Evolutionary conservation across 2,888 invertebrate species (phyloP).

Genomic region (Boloria euphrosyne): DNA sequence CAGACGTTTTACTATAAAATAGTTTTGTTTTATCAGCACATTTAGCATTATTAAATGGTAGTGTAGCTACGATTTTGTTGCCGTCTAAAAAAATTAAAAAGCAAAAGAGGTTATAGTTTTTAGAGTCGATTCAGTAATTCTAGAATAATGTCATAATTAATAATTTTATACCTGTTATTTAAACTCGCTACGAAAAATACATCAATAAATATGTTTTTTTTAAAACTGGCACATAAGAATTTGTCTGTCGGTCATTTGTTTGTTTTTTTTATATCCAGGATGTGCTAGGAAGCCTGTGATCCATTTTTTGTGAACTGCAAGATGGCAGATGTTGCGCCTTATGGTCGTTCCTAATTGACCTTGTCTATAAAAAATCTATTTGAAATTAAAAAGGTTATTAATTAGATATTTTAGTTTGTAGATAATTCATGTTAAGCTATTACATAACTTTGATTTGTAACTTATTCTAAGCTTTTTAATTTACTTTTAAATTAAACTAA

Average conservation of each 20-base stretch:
- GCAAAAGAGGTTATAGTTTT: no score
- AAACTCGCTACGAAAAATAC: no score
- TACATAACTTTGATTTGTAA: no score
- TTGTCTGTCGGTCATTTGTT: conserved; percentile 4
- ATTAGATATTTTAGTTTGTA: background rate
- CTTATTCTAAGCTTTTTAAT: no score
- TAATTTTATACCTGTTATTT: no score
- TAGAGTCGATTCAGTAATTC: no score
- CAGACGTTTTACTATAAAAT: background rate
- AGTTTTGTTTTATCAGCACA: background rate
- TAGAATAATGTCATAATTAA: no score
- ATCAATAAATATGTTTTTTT: no score
- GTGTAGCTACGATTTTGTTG: background rate
- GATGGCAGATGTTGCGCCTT: conserved; percentile 8
- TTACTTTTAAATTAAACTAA: no score
- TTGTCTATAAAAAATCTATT: background rate
- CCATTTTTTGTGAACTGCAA: conserved; percentile 7
- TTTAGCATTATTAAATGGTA: no score
- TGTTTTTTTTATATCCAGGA: conserved; percentile 18
- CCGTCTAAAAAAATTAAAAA: no score
- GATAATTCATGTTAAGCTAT: background rate
- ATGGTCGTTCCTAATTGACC: conserved; percentile 4
- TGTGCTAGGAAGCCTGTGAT: conserved; percentile 16
- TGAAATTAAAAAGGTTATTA: background rate
- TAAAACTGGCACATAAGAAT: background rate